Evolutionary conservation across 2,888 invertebrate species (phyloP), one percentile per base, ranked within the genome.

Genomic region (Dromius quadrimaculatus): DNA sequence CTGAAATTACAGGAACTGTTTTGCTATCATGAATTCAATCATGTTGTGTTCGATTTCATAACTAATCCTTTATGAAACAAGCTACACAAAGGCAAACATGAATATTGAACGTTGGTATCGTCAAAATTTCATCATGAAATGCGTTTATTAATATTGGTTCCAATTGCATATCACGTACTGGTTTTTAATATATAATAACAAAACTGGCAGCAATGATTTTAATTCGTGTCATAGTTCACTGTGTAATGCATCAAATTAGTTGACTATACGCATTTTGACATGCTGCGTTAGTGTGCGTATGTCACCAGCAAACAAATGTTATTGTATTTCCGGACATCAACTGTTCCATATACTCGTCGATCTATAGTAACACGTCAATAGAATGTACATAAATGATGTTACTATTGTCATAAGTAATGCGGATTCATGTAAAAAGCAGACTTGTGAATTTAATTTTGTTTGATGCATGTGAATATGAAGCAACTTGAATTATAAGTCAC

Each of bases 271-370:
- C 59, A 36, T 34, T 59, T 59, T 36, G n/a, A n/a, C 32, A n/a
- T 57, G 11, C 57, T 17, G 20, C 36, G 11, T 34, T 11, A n/a
- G 20, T 15, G 47, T 20, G 57, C n/a, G 28, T 17, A 15, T 28
- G 45, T 45, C 63, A 32, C 2, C 45, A 13, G 41, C 63, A 43
- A 22, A 45, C 63, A 63, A 63, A 63, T 43, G 63, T 63, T 63
- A 63, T 63, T 63, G 38, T 28, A 41, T 63, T 28, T 63, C 45
- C 45, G 23, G 32, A 13, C 41, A 41, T 45, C 41, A 63, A 63
- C 63, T 28, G 41, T 45, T 63, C 32, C 63, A 45, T 23, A 19
- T 43, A 41, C 23, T 28, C 22, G 62, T 43, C 23, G 17, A 38
- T 22, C 23, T 43, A 62, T 17, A 8, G 59, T 36, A 36, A 36